phyloP scores from a whole-genome alignment of 92 coral and sea anemone genomes.

The Parazoanthus swiftii region DNA sequence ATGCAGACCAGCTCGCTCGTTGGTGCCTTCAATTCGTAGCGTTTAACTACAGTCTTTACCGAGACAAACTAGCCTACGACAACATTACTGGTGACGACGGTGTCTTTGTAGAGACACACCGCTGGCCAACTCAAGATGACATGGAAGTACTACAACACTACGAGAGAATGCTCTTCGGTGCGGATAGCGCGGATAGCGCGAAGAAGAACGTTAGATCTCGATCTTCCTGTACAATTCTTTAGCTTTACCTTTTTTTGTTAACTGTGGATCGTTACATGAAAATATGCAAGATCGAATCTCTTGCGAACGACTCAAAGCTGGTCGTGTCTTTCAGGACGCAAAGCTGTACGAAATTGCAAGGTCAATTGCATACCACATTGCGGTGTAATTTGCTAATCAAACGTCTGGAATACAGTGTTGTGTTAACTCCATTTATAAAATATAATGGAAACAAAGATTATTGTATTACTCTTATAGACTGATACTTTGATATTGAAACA shows the following conservation, averaged over 20 bases:
- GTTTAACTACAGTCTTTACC: constrained; percentile 28
- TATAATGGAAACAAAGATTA: too few species aligned
- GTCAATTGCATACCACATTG: too few species aligned
- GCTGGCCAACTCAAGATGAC: constrained; percentile 44
- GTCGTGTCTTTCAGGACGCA: too few species aligned
- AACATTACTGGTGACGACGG: constrained; percentile 14
- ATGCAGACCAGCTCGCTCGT: constrained; percentile 4
- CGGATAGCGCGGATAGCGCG: not conserved
- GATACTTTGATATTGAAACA: too few species aligned
- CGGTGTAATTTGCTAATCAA: too few species aligned
- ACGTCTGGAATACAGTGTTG: too few species aligned
- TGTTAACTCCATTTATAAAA: too few species aligned
- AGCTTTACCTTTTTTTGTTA: not conserved
- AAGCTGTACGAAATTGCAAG: too few species aligned
- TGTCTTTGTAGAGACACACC: constrained; percentile 23
- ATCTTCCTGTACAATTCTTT: not conserved
- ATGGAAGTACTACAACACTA: constrained; percentile 24
- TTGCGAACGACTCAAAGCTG: too few species aligned
- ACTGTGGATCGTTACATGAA: not conserved
- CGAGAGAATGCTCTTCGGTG: not conserved
- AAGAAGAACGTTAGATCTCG: not conserved
- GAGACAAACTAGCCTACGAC: constrained; percentile 1
- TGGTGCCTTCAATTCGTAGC: constrained; percentile 40
- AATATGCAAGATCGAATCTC: too few species aligned
- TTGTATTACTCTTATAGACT: too few species aligned